Evolutionary conservation across 2,888 invertebrate species (phyloP), one percentile per base, ranked within the genome.

Genomic region (Myopa testacea): DNA sequence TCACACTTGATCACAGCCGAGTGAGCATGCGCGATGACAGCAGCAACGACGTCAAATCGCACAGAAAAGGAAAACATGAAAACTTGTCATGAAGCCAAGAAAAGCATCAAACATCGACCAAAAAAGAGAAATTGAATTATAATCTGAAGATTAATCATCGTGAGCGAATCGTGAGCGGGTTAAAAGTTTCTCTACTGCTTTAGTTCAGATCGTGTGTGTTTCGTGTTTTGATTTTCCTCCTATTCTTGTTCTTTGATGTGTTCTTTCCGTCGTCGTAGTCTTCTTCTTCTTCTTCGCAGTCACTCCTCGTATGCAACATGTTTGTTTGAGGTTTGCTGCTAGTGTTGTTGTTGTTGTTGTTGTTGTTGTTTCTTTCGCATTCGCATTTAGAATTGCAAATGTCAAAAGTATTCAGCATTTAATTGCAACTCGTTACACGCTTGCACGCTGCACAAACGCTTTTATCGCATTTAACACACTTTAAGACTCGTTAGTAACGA

Each of bases 401-500:
- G 65, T 38, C 65, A 16, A 65, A 38, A 26, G 65, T 65, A 65
- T 38, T 65, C 37, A 26, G 12, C 19, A 34, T 65, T 38, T 38
- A 65, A 65, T 65, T 65, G 38, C 40, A 40, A 62, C 19, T 50
- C n/a, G 34, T 73, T 62, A 19, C 70, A 55, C 65, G 37, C 26
- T 65, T 65, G 34, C 65, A 65, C 65, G 65, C 37, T 65, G 14
- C 65, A 16, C 34, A 65, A 65, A 34, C 65, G 55, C 55, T 55
- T 55, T 81, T 80, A 82, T 83, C 82, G 81, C 87, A 83, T 85
- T 87, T 87, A 86, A 82, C 82, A 84, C 84, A 83, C 81, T 87
- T 87, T 86, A 84, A 87, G 84, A 85, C 83, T 85, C 83, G 85
- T 86, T 86, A 86, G 87, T 84, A 83, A 84, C 85, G 82, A 87